Percentiles rank a stretch among this genome's conserved stretches.
These are phyloP conservation scores for Papilio demoleus DNA, from an alignment of 2,888 invertebrate genomes.

Conservation along the genomic window DNA sequence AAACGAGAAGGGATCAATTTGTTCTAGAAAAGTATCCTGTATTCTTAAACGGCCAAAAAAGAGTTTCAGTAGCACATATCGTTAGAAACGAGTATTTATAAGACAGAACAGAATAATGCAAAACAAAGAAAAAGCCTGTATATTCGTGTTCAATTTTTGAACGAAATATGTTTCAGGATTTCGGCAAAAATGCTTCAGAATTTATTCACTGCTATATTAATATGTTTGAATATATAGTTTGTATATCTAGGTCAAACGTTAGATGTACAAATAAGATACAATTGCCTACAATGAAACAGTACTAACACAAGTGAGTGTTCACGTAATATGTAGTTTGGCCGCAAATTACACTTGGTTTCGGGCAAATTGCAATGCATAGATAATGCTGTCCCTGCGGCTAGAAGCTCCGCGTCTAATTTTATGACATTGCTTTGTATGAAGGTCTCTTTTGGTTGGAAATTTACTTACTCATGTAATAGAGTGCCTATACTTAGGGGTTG, in stretches of 20 bases:
- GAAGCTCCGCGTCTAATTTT: slow-evolving; percentile 17
- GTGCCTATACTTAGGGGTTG: too few species aligned
- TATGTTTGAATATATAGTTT: not conserved
- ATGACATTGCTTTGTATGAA: not conserved
- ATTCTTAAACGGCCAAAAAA: too few species aligned
- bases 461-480: not conserved
- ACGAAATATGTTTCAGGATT: too few species aligned
- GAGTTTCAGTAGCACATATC: too few species aligned
- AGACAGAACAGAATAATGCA: too few species aligned
- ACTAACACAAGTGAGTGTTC: not conserved
- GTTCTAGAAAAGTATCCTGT: too few species aligned
- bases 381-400: slow-evolving; percentile 26
- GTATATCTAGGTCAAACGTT: slow-evolving; percentile 9
- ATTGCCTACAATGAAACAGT: not conserved
- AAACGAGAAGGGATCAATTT: too few species aligned
- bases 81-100: too few species aligned
- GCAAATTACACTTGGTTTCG: slow-evolving; percentile 38
- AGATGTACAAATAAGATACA: not conserved
- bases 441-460: not conserved
- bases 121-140: too few species aligned
- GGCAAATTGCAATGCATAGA: slow-evolving; percentile 37
- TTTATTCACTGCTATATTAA: not conserved
- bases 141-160: too few species aligned
- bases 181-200: not conserved
- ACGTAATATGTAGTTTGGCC: slow-evolving; percentile 18